Percentiles rank a stretch among this genome's conserved stretches.
Evolutionary conservation across 2,113 vertebrate genomes (phyloP).

Genomic region (Melanerpes formicivorus): DNA sequence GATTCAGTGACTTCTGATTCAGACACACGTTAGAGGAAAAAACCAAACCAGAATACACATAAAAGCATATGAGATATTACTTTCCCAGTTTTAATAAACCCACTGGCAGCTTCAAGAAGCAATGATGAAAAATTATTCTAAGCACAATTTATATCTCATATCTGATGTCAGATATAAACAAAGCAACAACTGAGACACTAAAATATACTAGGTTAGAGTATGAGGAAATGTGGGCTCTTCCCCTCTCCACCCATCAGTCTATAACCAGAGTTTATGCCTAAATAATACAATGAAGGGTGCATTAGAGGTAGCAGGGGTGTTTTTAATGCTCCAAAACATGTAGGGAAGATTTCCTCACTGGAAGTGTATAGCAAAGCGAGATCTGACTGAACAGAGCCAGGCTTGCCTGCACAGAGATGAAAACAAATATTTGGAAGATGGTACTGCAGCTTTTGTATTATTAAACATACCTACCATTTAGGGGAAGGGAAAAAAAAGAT

Average conservation of each 20-base stretch:
- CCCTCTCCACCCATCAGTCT: background rate
- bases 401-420: constrained; percentile 32
- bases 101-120: background rate
- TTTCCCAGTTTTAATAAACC: constrained; percentile 38
- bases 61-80: background rate
- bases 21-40: background rate
- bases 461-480: constrained; percentile 3
- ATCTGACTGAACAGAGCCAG: constrained; percentile 1
- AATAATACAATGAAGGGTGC: background rate
- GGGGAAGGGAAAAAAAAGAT: background rate
- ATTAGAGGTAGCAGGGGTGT: background rate
- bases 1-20: background rate
- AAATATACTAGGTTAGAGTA: background rate
- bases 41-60: background rate
- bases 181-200: background rate
- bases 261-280: background rate
- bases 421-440: constrained; percentile 42
- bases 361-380: background rate
- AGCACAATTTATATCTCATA: background rate
- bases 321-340: background rate
- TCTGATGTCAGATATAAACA: constrained; percentile 16
- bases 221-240: constrained; percentile 16
- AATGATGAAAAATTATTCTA: background rate
- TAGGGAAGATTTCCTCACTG: background rate
- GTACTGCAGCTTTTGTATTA: constrained; percentile 35